Conservation (phyloP, 2,113 vertebrate species). For the Carassius auratus region DNA sequence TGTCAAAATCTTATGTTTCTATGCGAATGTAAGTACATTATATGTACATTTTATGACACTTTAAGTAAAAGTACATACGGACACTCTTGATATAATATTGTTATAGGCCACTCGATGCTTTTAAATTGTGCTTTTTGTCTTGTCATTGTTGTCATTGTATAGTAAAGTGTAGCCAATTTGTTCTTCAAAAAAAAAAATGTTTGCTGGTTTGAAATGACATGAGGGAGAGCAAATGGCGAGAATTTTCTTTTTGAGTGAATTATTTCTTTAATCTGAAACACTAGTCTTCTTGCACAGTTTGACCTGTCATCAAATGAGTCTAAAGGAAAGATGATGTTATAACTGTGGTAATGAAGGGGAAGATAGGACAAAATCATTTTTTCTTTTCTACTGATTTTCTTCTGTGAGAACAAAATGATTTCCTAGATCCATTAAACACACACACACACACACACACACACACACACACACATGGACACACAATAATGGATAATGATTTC, state of each 20-base stretch:
- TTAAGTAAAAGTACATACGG: background rate
- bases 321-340: background rate
- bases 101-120: background rate
- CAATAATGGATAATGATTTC: background rate
- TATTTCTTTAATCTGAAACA: background rate
- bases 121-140: background rate
- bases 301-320: background rate
- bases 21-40: background rate
- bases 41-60: background rate
- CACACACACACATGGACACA: background rate
- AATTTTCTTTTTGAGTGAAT: background rate
- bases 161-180: background rate
- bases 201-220: background rate
- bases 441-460: background rate
- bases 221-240: background rate
- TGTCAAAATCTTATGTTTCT: background rate
- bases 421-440: background rate
- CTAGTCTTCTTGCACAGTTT: background rate
- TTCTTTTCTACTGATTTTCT: background rate
- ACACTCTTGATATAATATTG: background rate
- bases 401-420: background rate
- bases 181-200: background rate
- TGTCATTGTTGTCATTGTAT: background rate
- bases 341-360: background rate
- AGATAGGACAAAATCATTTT: background rate